phyloP scores from a whole-genome alignment of 2,888 invertebrate genomes.

The Epiblema foenella region DNA sequence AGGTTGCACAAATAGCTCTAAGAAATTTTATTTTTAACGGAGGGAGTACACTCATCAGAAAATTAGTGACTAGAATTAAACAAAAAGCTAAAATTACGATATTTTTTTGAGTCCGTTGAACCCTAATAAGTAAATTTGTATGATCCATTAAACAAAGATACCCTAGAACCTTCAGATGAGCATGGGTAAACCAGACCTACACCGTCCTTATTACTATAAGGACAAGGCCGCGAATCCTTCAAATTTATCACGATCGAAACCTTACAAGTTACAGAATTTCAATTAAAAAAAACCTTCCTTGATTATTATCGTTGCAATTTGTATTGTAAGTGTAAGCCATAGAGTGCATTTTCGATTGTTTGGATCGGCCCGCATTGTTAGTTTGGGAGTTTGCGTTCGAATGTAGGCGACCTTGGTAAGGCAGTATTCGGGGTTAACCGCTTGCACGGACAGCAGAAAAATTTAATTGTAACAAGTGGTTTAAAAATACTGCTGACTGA shows the following conservation, averaged over 20 bases:
- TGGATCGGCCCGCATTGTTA: slow-evolving; percentile 15
- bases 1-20: too few species aligned
- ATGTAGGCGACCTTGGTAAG: slow-evolving; percentile 40
- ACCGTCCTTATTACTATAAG: slow-evolving; percentile 3
- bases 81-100: background rate
- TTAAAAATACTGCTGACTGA: background rate
- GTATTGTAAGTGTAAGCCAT: background rate
- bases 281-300: slow-evolving; percentile 31
- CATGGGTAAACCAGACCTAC: background rate
- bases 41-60: background rate
- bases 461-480: background rate
- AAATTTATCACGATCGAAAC: slow-evolving; percentile 31
- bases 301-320: background rate
- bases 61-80: background rate
- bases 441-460: slow-evolving; percentile 33
- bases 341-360: slow-evolving; percentile 14
- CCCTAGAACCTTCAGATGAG: background rate
- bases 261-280: slow-evolving; percentile 26
- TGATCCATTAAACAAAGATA: background rate
- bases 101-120: background rate
- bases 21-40: too few species aligned
- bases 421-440: slow-evolving; percentile 38
- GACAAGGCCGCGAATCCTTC: slow-evolving; percentile 25
- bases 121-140: background rate
- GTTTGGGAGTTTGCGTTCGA: slow-evolving; percentile 41